Evolutionary conservation across 2,113 vertebrate species (phyloP), one percentile per base, ranked within the genome.

Genomic region (Puntigrus tetrazona): DNA sequence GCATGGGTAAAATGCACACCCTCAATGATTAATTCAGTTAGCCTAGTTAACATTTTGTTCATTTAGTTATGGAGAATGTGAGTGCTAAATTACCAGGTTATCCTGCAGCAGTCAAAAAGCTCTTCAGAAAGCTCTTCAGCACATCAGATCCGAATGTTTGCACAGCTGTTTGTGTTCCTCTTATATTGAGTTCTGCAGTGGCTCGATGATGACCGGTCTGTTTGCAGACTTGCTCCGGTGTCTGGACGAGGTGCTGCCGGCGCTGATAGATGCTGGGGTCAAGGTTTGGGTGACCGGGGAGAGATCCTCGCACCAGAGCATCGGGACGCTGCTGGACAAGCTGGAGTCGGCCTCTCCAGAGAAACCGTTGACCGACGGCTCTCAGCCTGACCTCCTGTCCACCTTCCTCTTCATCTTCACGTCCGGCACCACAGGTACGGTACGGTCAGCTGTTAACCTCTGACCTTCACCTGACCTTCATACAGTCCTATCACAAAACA

Each of bases 371-470:
- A 38, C 87, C 16, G 88, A 45, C 67, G 81, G 80, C 7, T 87
- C 92, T 16, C 88, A 89, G 65, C 79, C 90, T 18, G 89, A 88
- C 84, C 88, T 96, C 86, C 95, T 91, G 86, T 94, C 96, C 2
- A 91, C 94, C 80, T 95, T 93, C 89, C 92, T 98, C 31, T 96
- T 95, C 65, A 97, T 98, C 90, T 98, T 98, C 88, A 98, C 97
- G 1, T 98, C 97, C 0, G 97, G 97, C 90, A 98, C 97, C 57
- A 98, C 97, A 96, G 97, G 97, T 98, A 92, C 25, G 41, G 10
- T 9, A 1, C 52, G 29, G 8, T 27, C 38, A 65, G 36, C 55
- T 45, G n/a, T n/a, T 29, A 9, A 63, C 29, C 18, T 63, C 34
- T 27, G n/a, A n/a, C n/a, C n/a, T n/a, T n/a, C n/a, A n/a, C n/a